Evolutionary conservation across 1,140 invertebrate species (phyloP).

Genomic region (Coptotermes formosanus): DNA sequence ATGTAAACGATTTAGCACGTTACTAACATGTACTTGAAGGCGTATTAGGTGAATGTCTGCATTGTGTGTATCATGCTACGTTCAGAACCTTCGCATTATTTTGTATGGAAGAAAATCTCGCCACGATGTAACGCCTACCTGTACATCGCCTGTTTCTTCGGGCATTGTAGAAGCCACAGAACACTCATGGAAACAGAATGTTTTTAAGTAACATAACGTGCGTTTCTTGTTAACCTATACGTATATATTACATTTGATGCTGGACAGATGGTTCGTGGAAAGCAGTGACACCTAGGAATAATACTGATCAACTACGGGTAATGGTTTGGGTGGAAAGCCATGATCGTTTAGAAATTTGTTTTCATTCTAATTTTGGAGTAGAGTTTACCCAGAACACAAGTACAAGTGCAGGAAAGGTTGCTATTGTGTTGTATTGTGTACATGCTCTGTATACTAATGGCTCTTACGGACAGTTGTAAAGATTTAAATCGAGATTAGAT

Average conservation of each 20-base stretch:
- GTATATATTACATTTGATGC: not conserved
- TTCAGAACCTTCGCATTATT: not conserved
- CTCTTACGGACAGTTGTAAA: not conserved
- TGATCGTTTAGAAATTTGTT: not conserved
- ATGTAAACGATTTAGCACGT: too few relatives aligned
- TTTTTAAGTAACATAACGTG: not conserved
- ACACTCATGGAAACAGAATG: not conserved
- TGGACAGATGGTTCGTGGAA: not conserved
- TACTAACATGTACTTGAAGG: not conserved
- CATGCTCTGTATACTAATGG: not conserved
- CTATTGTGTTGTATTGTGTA: not conserved
- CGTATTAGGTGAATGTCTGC: not conserved
- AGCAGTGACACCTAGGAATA: not conserved
- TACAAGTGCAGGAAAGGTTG: not conserved
- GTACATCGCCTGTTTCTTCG: not conserved
- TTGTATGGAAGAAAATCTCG: not conserved
- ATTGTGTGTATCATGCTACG: not conserved
- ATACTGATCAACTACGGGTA: not conserved
- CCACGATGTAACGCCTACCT: not conserved
- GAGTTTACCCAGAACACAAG: too few relatives aligned
- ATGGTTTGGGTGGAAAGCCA: not conserved
- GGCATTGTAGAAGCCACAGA: not conserved
- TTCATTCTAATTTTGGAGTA: too few relatives aligned
- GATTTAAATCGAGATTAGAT: not conserved
- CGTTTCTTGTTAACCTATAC: not conserved